Base-by-base conservation (phyloP, 2,888 invertebrate genomes). In the Catocala nupta region DNA sequence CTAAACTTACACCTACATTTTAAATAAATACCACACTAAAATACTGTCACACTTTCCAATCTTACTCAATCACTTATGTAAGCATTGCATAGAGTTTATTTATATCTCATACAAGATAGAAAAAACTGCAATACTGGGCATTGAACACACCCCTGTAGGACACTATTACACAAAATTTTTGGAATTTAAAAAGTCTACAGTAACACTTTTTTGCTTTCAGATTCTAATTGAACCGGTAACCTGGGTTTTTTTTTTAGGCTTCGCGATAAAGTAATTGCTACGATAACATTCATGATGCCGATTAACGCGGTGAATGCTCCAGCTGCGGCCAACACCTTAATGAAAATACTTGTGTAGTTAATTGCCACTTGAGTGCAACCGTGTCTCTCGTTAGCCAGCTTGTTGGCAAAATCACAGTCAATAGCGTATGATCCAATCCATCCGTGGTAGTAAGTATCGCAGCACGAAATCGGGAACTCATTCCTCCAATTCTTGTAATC, bases 201-300 rank as follows among this genome's bases (percentile, higher is more conserved):
- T 53, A 93, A 73, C 66, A 90, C 91, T 75, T 91, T 93, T 64
- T 93, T 89, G 83, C 90, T 93, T 59, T 93, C 93, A 1, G 84
- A 83, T 55, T 92, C 93, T 47, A 85, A 75, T 44, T 82, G 84
- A 10, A 83, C 81, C n/a, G 81, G 75, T 43, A 82, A 66, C 45
- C 85, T 77, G 0, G 86, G 85, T 45, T 80, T 87, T 36, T 71
- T 81, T 64, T 79, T 86, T 59, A 92, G 62, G 5, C 83, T 80
- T 58, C 77, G 89, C 0, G 86, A 85, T 55, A 91, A 59, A 1
- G 81, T 70, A 0, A 88, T 58, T 0, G 92, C 88, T 0, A 85
- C 80, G 0, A 82, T 77, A 0, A 92, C 63, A 16, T 86, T 86
- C 55, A 89, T 69, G 8, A 90, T 65, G 0, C 88, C 88, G 25